Base-by-base conservation (phyloP, 2,888 invertebrate genomes). In the Philonicus albiceps region DNA sequence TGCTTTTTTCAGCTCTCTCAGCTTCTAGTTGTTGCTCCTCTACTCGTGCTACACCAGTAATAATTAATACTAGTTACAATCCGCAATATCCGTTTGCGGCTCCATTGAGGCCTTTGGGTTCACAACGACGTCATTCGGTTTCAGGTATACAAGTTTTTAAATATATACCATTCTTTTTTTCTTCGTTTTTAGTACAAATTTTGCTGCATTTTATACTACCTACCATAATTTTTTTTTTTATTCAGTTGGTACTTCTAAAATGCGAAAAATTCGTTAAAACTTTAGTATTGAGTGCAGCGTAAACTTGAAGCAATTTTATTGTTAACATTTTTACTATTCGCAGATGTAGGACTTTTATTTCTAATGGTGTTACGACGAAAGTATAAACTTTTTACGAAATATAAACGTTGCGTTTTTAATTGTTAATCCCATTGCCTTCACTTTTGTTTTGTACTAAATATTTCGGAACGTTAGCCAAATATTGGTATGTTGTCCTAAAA, bases 101-200 rank as follows among this genome's bases (percentile, higher is more conserved):
- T 84, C 88, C 88, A 86, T 83, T 88, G 72, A 86, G 88, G 75
- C 85, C 87, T 31, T 87, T 88, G 88, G 88, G 86, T 78, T 88
- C 88, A 31, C 88, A 88, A 81, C 87, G 89, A 83, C 89, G 89
- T 87, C 89, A 89, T 87, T 89, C 89, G 84, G 89, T 89, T 86
- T 89, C 89, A 89, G 89, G 89, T 89, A 89, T 87, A 76, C 16
- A 86, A 86, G 78, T 78, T 78, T 43, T 78, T 78, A 64, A 49
- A 64, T 64, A 64, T 64, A 64, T 64, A 22, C 64, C 64, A 64
- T 64, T 27, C 19, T 64, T 64, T 22, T 53, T 64, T 64, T 22
- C 64, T 22, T 64, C 64, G 64, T 64, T 64, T 64, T 64, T 64
- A 64, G 64, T 64, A 19, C 7, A 64, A 64, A 43, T 43, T 64